phyloP scores from a whole-genome alignment of 2,888 invertebrate species.

The Cheilosia soror region DNA sequence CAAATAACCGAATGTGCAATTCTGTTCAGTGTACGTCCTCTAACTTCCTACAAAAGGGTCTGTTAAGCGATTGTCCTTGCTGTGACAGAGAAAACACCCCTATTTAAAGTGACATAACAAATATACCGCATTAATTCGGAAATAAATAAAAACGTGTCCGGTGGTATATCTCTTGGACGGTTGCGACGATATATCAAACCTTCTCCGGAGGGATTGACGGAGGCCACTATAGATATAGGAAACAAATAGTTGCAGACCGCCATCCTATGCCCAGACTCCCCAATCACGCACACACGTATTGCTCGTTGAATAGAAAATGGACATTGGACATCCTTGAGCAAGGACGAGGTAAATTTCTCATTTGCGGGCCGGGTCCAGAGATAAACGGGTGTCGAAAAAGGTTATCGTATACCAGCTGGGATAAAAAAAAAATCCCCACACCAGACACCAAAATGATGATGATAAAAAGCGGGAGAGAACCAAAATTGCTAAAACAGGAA shows the following conservation, averaged over 20 bases:
- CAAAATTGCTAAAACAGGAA: slow-evolving; percentile 36
- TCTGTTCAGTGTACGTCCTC: slow-evolving; percentile 31
- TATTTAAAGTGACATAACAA: slow-evolving; percentile 73
- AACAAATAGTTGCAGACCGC: slow-evolving; percentile 43
- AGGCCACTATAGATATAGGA: slow-evolving; percentile 27
- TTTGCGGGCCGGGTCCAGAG: slow-evolving; percentile 46
- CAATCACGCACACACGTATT: slow-evolving; percentile 23
- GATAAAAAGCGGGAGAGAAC: slow-evolving; percentile 24
- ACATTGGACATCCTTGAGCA: slow-evolving; percentile 36
- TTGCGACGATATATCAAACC: slow-evolving; percentile 57
- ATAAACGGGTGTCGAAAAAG: slow-evolving; percentile 69
- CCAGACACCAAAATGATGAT: slow-evolving; percentile 44
- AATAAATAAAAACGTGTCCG: slow-evolving; percentile 71
- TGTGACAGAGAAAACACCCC: slow-evolving; percentile 59
- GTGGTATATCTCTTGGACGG: slow-evolving; percentile 49
- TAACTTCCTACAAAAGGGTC: slow-evolving; percentile 44
- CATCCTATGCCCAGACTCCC: slow-evolving; percentile 17
- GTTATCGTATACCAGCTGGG: slow-evolving; percentile 57
- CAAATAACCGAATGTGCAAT: slow-evolving; percentile 69
- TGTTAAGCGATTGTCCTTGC: slow-evolving; percentile 69
- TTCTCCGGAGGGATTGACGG: slow-evolving; percentile 9
- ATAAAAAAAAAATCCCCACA: slow-evolving; percentile 1
- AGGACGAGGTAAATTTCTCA: slow-evolving; percentile 34
- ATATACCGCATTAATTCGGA: slow-evolving; percentile 72
- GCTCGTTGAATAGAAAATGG: slow-evolving; percentile 59